Evolutionary conservation across 2,888 invertebrate genomes (phyloP), one percentile per base, ranked within the genome.

Genomic region (Abrostola tripartita): DNA sequence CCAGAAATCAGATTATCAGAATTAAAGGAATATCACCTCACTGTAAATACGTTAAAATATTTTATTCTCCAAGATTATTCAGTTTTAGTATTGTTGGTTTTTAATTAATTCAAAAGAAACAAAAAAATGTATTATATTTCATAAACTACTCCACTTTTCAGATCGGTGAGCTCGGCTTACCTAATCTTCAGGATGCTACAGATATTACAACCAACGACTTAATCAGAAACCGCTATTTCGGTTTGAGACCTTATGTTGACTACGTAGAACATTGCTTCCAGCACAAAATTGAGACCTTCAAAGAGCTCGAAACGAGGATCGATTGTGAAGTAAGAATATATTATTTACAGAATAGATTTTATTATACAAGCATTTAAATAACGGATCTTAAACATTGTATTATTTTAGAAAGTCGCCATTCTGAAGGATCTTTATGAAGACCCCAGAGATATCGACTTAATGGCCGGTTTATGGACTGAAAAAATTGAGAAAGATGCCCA

Each of bases 181-280:
- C 65, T 4, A 35, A 53, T 36, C 0, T 57, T 8, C 65, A 64
- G 8, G 11, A 0, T 0, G 41, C 65, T 38, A 11, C 41, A 5
- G 65, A 66, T 9, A 10, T 66, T 6, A 11, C 49, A 4, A 37
- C 65, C 10, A 66, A 57, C 9, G 65, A 66, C 37, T 66, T 66
- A 52, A 52, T 57, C 9, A 66, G 64, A 11, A 57, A 49, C 14
- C 65, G 65, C 6, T 5, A 57, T 11, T 53, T 64, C 0, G 65
- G 65, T 12, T 4, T 66, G 5, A 42, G 14, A 0, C 65, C 65
- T 9, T 64, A 64, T 14, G 10, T 57, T 8, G 65, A 66, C 38
- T 66, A 64, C 24, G n/a, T 64, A 5, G 0, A 42, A 4, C 0
- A 14, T 37, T 66, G 56, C 36, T 53, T 41, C n/a, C 52, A 65